A percentile compares a stretch with the other conserved stretches of the same genome.
Conservation (phyloP, 2,113 vertebrate genomes). For the Laticauda laticaudata region DNA sequence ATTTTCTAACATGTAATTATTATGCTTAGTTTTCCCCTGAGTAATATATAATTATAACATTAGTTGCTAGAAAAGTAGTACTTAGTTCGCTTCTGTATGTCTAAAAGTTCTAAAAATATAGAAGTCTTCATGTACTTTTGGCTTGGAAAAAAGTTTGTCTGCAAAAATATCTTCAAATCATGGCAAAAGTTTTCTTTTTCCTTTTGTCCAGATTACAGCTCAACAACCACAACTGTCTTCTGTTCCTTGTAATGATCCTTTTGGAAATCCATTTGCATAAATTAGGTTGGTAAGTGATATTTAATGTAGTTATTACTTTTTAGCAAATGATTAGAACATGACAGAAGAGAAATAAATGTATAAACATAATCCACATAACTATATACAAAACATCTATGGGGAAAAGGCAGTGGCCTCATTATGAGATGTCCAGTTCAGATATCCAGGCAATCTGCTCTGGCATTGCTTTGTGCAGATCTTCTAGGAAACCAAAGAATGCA, state of each 20-base stretch:
- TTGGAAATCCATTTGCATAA: slow-evolving; percentile 90
- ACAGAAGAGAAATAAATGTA: not conserved
- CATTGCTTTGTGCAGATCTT: not conserved
- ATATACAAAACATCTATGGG: not conserved
- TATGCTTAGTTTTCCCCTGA: not conserved
- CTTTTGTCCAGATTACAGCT: slow-evolving; percentile 46
- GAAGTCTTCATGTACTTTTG: not conserved
- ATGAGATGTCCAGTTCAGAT: not conserved
- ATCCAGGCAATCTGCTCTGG: not conserved
- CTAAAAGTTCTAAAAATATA: not conserved
- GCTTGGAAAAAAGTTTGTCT: not conserved
- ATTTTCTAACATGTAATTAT: not conserved
- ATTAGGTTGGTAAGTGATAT: slow-evolving; percentile 51
- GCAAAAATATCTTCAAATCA: not conserved
- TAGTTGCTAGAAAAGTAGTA: not conserved
- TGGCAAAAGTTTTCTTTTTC: not conserved
- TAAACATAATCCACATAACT: not conserved
- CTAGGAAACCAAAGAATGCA: not conserved
- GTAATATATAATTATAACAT: not conserved
- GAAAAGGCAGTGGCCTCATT: not conserved
- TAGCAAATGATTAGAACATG: not conserved
- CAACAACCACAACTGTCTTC: slow-evolving; percentile 56
- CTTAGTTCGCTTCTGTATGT: not conserved
- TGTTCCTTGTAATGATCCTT: slow-evolving; percentile 74
- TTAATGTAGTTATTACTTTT: not conserved